Conservation (phyloP, 2,113 vertebrate genomes). For the Phoenicopterus ruber region DNA sequence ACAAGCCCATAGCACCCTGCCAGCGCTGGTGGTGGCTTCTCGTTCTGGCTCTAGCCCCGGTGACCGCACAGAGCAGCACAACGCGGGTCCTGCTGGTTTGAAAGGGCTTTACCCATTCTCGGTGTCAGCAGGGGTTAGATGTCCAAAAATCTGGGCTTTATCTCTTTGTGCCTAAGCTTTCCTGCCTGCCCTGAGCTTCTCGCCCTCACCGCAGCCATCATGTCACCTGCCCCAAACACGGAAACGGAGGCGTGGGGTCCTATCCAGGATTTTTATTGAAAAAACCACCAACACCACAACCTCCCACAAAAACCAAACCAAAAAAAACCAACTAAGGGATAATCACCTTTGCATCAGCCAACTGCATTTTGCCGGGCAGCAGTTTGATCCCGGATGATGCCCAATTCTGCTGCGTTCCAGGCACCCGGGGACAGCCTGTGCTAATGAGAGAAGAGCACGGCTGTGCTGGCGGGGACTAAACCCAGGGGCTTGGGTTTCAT, state of each 20-base stretch:
- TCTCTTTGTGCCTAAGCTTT: not conserved
- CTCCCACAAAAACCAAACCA: not conserved
- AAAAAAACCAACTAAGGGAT: not conserved
- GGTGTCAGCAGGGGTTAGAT: not conserved
- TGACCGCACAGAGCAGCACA: not conserved
- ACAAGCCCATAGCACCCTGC: not conserved
- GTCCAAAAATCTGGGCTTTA: not conserved
- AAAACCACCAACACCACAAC: not conserved
- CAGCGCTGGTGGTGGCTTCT: not conserved
- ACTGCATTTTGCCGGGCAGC: not conserved
- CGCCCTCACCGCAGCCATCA: not conserved
- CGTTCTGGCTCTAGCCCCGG: not conserved
- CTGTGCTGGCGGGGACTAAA: not conserved
- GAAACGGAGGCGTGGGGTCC: not conserved
- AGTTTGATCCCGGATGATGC: not conserved
- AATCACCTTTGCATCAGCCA: not conserved
- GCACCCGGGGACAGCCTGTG: no score
- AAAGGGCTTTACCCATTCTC: not conserved
- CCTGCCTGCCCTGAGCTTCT: not conserved
- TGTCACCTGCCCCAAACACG: not conserved
- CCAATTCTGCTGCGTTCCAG: not conserved
- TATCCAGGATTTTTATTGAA: not conserved
- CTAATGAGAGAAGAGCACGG: not conserved
- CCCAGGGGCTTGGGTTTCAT: not conserved
- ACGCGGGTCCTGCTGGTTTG: not conserved